Evolutionary conservation across 2,797 vertebrate genomes (phyloP), one percentile per base, ranked within the genome.

Genomic region (Megalops cyprinoides): DNA sequence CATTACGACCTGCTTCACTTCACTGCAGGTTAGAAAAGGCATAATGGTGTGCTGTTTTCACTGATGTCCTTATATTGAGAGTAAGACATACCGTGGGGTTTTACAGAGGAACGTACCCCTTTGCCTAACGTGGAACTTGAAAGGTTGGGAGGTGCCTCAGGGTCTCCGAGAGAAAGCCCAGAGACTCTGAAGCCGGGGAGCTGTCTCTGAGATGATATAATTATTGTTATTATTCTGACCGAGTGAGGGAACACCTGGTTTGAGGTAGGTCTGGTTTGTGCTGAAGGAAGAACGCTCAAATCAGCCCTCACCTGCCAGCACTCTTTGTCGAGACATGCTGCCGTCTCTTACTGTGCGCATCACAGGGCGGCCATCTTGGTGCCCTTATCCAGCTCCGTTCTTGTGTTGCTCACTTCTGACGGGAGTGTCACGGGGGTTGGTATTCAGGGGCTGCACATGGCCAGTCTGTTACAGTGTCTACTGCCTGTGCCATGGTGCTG

Each of bases 201-300:
- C 55, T 31, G 51, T 79, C 69, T 82, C 49, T 76, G 46, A 53
- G 83, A 81, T 79, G 76, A 81, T 85, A 78, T 90, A 88, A 90
- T 89, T 86, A 87, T 85, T 88, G 85, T 87, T 87, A 87, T 90
- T 86, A 87, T 86, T 85, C 44, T 6, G 67, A 39, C n/a, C 69
- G 77, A 67, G 58, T 56, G 82, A 60, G 10, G 31, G 80, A 86
- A 86, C 89, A 90, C 89, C 87, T 89, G 89, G 89, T 82, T 82
- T 67, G 76, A 78, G 80, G 58, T 28, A 28, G 56, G 58, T 84
- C 80, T 82, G 55, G 77, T 87, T 82, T 23, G 49, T 74, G 18
- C 25, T 42, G 62, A 58, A 83, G 82, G 80, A 85, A 83, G 78
- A 73, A 42, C 55, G 31, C 74, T 55, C 69, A 60, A 56, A 76